These are phyloP conservation scores for Ormyrus labotus DNA, from an alignment of 2,888 invertebrate genomes.

Conservation along the genomic window DNA sequence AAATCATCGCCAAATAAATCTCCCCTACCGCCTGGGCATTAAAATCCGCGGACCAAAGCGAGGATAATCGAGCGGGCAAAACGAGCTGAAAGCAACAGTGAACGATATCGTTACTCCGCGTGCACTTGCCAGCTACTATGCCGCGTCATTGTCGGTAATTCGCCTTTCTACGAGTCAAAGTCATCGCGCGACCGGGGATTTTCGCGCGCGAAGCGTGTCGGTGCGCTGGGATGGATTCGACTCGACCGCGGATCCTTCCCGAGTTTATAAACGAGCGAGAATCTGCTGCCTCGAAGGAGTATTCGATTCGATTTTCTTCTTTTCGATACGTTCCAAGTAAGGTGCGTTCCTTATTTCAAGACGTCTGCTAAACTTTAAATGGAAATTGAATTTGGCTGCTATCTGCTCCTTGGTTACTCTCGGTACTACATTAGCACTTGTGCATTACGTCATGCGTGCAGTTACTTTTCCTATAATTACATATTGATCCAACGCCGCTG, in stretches of 20 bases:
- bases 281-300: background rate
- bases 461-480: slow-evolving; percentile 1
- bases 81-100: background rate
- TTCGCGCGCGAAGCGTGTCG: background rate
- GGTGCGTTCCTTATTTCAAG: too few relatives aligned
- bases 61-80: too few relatives aligned
- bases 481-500: background rate
- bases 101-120: slow-evolving; percentile 9
- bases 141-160: slow-evolving; percentile 21
- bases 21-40: too few relatives aligned
- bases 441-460: background rate
- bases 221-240: background rate
- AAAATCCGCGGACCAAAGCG: too few relatives aligned
- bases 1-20: too few relatives aligned
- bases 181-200: slow-evolving; percentile 1
- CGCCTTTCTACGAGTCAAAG: background rate
- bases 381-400: too few relatives aligned
- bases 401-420: too few relatives aligned
- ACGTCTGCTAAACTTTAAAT: too few relatives aligned
- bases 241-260: background rate
- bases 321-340: too few relatives aligned
- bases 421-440: background rate
- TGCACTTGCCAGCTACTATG: background rate
- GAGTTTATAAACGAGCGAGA: slow-evolving; percentile 3
- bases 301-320: too few relatives aligned